These are phyloP conservation scores for Apamea sordens DNA, from an alignment of 2,888 invertebrate species.

Conservation along the genomic window DNA sequence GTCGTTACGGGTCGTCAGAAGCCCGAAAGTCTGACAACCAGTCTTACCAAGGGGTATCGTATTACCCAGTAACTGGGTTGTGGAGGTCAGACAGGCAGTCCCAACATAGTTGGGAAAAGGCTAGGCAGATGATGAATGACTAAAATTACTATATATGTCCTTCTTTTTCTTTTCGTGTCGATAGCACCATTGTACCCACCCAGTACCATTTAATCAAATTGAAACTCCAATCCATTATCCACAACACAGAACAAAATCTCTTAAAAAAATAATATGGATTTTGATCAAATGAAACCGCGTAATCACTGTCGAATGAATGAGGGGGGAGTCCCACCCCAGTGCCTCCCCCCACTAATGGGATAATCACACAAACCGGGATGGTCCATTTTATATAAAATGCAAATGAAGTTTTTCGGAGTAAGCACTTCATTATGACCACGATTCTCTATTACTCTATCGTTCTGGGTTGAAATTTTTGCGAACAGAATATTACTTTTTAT, in stretches of 20 bases:
- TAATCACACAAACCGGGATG: slow-evolving; percentile 56
- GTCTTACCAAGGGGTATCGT: too few relatives aligned
- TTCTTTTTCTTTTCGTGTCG: too few relatives aligned
- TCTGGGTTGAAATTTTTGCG: slow-evolving; percentile 10
- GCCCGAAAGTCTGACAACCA: too few relatives aligned
- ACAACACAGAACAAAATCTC: slow-evolving; percentile 1
- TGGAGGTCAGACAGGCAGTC: too few relatives aligned
- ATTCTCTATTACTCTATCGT: slow-evolving; percentile 14
- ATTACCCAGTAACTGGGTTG: too few relatives aligned
- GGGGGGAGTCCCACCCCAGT: background rate
- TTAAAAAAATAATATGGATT: background rate
- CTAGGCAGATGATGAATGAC: too few relatives aligned
- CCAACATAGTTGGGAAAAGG: too few relatives aligned
- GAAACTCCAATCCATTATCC: background rate
- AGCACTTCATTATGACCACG: slow-evolving; percentile 33
- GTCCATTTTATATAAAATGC: slow-evolving; percentile 53
- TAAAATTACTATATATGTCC: too few relatives aligned
- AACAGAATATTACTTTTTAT: slow-evolving; percentile 4
- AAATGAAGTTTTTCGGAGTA: slow-evolving; percentile 56
- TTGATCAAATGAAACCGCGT: slow-evolving; percentile 32
- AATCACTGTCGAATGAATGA: slow-evolving; percentile 30
- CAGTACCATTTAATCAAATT: background rate
- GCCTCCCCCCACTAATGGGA: slow-evolving; percentile 51
- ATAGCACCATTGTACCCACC: too few relatives aligned
- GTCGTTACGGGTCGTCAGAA: too few relatives aligned